Percentiles rank a stretch among this genome's conserved stretches.
These are phyloP conservation scores for Notospermus geniculatus DNA, from an alignment of 1,140 invertebrate species.

Conservation along the genomic window DNA sequence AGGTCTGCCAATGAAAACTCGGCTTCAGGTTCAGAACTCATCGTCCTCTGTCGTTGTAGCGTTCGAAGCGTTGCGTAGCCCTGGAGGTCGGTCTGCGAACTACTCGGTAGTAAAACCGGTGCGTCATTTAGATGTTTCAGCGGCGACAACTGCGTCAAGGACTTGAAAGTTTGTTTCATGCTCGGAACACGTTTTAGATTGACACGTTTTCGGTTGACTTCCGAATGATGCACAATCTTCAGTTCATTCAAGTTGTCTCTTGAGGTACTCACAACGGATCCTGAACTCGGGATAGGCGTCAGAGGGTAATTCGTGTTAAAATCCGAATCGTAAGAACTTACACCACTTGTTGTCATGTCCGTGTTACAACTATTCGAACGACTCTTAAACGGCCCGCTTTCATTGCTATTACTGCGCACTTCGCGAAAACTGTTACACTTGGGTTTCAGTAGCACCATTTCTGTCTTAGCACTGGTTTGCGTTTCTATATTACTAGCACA, in stretches of 20 bases:
- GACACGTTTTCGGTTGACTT: conserved; percentile 36
- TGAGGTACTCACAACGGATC: background rate
- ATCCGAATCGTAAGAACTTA: conserved; percentile 74
- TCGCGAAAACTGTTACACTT: conserved; percentile 16
- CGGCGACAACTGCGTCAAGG: conserved; percentile 3
- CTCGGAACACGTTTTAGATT: conserved; percentile 47
- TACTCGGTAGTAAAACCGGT: background rate
- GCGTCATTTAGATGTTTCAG: background rate
- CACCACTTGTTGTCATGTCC: conserved; percentile 71
- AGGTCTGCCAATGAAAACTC: conserved; percentile 31
- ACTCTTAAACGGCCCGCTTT: conserved; percentile 49
- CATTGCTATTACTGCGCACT: conserved; percentile 41
- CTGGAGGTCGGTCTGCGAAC: conserved; percentile 58
- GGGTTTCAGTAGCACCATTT: background rate
- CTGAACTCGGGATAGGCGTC: background rate
- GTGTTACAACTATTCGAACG: conserved; percentile 61
- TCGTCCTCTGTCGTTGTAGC: conserved; percentile 65
- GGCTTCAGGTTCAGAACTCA: conserved; percentile 43
- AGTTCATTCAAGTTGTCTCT: conserved; percentile 10
- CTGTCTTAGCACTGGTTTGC: no score
- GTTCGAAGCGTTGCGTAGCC: conserved; percentile 78
- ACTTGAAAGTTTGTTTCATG: conserved; percentile 19
- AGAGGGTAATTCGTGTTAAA: conserved; percentile 47
- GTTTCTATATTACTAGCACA: no score
- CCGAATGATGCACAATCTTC: conserved; percentile 43